Conservation (phyloP, 2,888 invertebrate species). For the Eupithecia tripunctaria region DNA sequence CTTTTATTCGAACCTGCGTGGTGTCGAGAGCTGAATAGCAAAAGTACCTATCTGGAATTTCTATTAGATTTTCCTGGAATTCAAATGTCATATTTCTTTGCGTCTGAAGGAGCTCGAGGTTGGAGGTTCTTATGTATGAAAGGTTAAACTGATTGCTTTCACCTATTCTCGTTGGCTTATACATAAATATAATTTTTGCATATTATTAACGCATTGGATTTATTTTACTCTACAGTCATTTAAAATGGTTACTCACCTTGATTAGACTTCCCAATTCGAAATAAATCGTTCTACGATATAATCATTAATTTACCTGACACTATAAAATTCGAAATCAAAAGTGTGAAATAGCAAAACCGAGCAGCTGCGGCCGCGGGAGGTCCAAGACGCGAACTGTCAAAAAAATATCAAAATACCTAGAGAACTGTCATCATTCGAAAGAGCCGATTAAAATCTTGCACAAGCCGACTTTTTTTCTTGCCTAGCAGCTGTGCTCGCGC, state of each 20-base stretch:
- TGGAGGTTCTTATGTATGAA: not conserved
- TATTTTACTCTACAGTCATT: no score
- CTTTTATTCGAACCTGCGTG: not conserved
- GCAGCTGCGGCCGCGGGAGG: conserved; percentile 69
- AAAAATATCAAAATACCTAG: conserved; percentile 62
- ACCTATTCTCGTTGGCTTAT: not conserved
- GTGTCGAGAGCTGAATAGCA: not conserved
- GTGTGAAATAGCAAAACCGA: conserved; percentile 55
- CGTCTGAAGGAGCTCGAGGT: not conserved
- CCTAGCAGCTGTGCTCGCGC: conserved; percentile 81
- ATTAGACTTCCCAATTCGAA: not conserved
- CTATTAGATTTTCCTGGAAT: not conserved
- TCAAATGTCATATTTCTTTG: not conserved
- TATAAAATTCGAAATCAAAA: conserved; percentile 50
- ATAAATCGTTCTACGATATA: conserved; percentile 13
- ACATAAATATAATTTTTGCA: not conserved
- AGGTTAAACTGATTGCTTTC: not conserved
- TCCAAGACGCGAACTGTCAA: conserved; percentile 57
- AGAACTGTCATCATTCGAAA: conserved; percentile 77
- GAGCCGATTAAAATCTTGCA: conserved; percentile 81
- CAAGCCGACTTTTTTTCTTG: conserved; percentile 72
- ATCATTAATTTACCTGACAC: conserved; percentile 31
- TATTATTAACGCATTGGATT: no score
- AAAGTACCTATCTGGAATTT: not conserved
- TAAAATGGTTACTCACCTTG: no score